Evolutionary conservation across 2,888 invertebrate genomes (phyloP), one percentile per base, ranked within the genome.

Genomic region (Orthosia cruda): DNA sequence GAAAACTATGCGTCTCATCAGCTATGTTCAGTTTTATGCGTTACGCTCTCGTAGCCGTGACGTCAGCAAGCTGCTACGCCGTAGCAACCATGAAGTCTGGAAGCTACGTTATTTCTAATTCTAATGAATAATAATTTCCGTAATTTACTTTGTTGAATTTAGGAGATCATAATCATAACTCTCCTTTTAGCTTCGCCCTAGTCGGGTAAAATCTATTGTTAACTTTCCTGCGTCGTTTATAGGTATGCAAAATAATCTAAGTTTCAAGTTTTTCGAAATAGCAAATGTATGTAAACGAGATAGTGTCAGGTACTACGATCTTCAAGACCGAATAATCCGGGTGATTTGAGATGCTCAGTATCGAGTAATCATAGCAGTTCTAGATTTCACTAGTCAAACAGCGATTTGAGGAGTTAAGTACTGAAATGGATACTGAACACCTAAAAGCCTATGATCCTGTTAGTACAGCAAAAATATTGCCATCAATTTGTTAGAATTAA

Each of bases 401-500:
- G 57, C 40, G 32, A 57, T 72, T 67, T 47, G 49, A 67, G 72
- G 64, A 83, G 62, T 83, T 77, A 58, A 55, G 32, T 52, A 45
- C 20, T 15, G 47, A 69, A 50, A 72, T 79, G 66, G 70, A 61
- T 58, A 32, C 26, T 9, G 1, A 9, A 40, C 40, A 0, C 40
- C 40, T 7, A 7, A 9, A 9, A 9, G 0, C 7, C 40, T 47
- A 49, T 40, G 15, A 47, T 55, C 54, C 26, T 62, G n/a, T n/a
- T n/a, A n/a, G n/a, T 54, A 57, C 23, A 23, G 50, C 13, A n/a
- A 75, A 76, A 40, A 62, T 18, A 78, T 77, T 40, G 16, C 77
- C 3, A 45, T 67, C 67, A 67, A 77, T 82, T 82, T 82, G 63
- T 82, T 32, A 49, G 57, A 49, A 67, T 62, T 66, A 82, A 47